These are phyloP conservation scores for Callipepla californica DNA, from an alignment of 2,113 vertebrate genomes.

Conservation along the genomic window DNA sequence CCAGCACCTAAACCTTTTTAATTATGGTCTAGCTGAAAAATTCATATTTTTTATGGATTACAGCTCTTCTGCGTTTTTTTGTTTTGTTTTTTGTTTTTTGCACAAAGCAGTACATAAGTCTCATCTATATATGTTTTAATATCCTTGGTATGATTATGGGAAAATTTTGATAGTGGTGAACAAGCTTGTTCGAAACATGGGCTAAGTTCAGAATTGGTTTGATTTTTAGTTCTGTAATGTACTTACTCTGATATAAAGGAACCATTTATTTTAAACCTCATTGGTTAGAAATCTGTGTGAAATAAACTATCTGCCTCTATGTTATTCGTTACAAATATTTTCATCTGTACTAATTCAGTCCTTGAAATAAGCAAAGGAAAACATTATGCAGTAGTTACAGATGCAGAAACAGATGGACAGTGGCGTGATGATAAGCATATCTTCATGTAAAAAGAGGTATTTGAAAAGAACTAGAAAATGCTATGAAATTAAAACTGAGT, in stretches of 20 bases:
- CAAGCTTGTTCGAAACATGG: background rate
- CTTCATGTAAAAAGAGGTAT: background rate
- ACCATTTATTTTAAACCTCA: background rate
- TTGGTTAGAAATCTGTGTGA: background rate
- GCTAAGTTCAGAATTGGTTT: background rate
- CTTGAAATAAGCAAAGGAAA: background rate
- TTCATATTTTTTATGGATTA: background rate
- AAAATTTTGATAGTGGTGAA: background rate
- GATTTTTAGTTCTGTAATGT: background rate
- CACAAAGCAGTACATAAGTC: background rate
- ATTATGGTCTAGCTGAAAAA: background rate
- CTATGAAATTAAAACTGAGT: background rate
- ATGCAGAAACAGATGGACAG: background rate
- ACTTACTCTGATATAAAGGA: background rate
- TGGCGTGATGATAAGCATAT: background rate
- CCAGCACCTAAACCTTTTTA: background rate
- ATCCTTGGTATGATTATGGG: background rate
- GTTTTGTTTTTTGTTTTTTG: background rate
- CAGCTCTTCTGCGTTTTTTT: background rate
- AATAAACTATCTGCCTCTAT: background rate
- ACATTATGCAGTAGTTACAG: background rate
- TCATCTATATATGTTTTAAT: background rate
- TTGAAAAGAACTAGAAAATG: background rate
- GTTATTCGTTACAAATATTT: background rate
- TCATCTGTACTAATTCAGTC: background rate